Evolutionary conservation across 2,888 invertebrate species (phyloP).

Genomic region (Amorpha juglandis): DNA sequence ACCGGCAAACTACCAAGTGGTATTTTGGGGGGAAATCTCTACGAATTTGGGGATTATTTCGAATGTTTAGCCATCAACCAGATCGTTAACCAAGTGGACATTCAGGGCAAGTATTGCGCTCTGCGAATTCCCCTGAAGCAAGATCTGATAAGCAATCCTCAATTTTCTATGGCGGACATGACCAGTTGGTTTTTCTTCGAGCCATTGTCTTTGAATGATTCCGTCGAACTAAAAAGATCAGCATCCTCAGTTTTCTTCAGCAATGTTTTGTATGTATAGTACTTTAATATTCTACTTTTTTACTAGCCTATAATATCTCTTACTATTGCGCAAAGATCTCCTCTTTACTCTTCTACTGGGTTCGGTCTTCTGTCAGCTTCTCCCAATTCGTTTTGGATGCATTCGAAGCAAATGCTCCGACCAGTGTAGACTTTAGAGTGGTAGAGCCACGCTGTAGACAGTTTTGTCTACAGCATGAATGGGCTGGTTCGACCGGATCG

Average conservation of each 20-base stretch:
- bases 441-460: no score
- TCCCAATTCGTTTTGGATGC: no score
- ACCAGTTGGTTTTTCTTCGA: background rate
- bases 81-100: slow-evolving; percentile 41
- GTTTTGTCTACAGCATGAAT: no score
- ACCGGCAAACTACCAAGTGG: slow-evolving; percentile 71
- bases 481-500: no score
- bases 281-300: no score
- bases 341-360: no score
- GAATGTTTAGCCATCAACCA: slow-evolving; percentile 58
- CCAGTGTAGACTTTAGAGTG: no score
- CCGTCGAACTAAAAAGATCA: background rate
- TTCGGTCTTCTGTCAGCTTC: no score
- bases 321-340: no score
- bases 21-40: slow-evolving; percentile 60
- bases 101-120: slow-evolving; percentile 75
- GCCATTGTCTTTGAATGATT: no score
- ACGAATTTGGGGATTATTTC: slow-evolving; percentile 68
- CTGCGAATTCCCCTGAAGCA: slow-evolving; percentile 50
- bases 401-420: no score
- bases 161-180: slow-evolving; percentile 36
- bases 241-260: background rate
- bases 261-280: background rate
- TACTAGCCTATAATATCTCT: no score
- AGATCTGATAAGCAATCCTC: slow-evolving; percentile 39